Base-by-base conservation (phyloP, 2,113 vertebrate species). In the Notarius lentiginosus region DNA sequence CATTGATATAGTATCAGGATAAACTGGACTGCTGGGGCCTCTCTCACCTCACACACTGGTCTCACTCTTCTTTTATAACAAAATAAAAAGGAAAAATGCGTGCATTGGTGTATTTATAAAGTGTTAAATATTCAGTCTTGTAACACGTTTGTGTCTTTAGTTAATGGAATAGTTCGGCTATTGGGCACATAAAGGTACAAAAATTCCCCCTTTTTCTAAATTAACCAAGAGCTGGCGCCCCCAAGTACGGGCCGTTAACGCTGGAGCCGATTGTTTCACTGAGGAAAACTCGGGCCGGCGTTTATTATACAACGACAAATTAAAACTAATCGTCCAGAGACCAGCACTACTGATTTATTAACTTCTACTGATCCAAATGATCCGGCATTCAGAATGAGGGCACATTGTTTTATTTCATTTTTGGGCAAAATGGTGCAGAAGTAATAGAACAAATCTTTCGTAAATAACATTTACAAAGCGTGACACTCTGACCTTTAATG, bases 71-170 rank as follows among this genome's bases (percentile, higher is more conserved):
- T 86, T 87, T 89, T 84, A 53, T 84, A 86, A 82, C 27, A 73
- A 89, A 89, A 90, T 89, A 86, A 90, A 90, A 72, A 63, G 41
- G 72, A 34, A 61, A 84, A 60, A 24, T 11, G 12, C 56, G 11
- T 72, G n/a, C 49, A 24, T 24, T 34, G n/a, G 0, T 34, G 60
- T 61, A 5, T 41, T 60, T 60, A 80, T 34, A 60, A 22, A 30
- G 68, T n/a, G 41, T 24, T 75, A 20, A 72, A 12, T 27, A 4
- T n/a, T 66, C 24, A 41, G 20, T 30, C 17, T 14, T 34, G 5
- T 41, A 41, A 41, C 30, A 70, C 0, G 20, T 70, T 34, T 34
- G 5, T 17, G 1, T 70, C 14, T 34, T 34, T 18, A 22, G 20
- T 60, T 7, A 60, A 9, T 65, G 2, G n/a, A 66, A n/a, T 65